phyloP scores from a whole-genome alignment of 2,888 invertebrate genomes.

The Calliscelio sp. region DNA sequence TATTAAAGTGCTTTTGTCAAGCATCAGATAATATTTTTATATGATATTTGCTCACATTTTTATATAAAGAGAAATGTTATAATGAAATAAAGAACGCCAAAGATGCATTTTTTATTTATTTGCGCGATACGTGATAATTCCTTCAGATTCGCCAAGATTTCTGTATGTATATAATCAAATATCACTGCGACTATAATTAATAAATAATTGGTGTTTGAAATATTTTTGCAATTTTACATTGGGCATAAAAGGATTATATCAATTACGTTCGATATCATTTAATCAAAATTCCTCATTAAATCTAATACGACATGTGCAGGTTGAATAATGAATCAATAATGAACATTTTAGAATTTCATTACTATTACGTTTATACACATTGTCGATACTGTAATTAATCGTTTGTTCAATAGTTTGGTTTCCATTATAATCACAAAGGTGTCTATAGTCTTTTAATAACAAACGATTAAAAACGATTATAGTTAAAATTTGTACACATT shows the following conservation, averaged over 20 bases:
- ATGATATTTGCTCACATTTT: slow-evolving; percentile 61
- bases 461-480: too few species aligned
- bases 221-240: slow-evolving; percentile 34
- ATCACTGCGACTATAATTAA: slow-evolving; percentile 1
- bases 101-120: too few species aligned
- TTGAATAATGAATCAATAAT: too few species aligned
- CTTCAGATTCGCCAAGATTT: too few species aligned
- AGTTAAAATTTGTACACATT: slow-evolving; percentile 4
- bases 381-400: too few species aligned
- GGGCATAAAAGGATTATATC: slow-evolving; percentile 51
- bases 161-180: slow-evolving; percentile 7
- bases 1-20: slow-evolving; percentile 43
- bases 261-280: slow-evolving; percentile 14
- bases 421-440: neutral
- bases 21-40: slow-evolving; percentile 62
- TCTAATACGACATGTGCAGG: too few species aligned
- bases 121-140: too few species aligned
- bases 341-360: too few species aligned
- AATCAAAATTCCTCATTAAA: neutral
- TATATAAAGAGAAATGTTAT: slow-evolving; percentile 38
- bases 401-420: too few species aligned
- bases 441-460: neutral
- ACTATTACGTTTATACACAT: neutral
- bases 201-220: slow-evolving; percentile 12
- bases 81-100: slow-evolving; percentile 32